Evolutionary conservation across 2,113 vertebrate species (phyloP).

Genomic region (Ondatra zibethicus): DNA sequence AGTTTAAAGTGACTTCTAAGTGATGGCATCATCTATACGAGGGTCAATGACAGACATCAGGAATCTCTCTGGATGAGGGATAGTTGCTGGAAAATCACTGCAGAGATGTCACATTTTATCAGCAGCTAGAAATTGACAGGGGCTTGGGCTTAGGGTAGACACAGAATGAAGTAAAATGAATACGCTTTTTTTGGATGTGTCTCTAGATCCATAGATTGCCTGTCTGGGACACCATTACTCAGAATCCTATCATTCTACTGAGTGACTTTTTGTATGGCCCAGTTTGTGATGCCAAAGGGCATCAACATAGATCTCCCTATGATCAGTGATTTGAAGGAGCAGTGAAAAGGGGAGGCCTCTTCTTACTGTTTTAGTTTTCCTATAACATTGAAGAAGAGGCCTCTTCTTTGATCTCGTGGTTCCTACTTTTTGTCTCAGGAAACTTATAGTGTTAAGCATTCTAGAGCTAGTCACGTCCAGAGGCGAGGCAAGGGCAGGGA

Average conservation of each 20-base stretch:
- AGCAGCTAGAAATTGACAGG: not conserved
- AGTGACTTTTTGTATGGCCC: not conserved
- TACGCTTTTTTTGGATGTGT: not conserved
- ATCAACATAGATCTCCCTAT: not conserved
- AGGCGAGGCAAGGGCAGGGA: no score
- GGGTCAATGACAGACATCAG: not conserved
- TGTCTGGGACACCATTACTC: not conserved
- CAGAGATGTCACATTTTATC: not conserved
- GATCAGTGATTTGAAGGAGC: not conserved
- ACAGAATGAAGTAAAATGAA: not conserved
- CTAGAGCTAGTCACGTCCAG: not conserved
- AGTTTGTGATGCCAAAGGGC: not conserved
- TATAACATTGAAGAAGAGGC: not conserved
- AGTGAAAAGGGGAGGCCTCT: not conserved
- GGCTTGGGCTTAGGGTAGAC: not conserved
- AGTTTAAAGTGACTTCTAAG: constrained; percentile 15
- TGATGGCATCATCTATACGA: constrained; percentile 31
- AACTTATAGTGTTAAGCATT: not conserved
- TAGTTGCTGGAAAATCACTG: not conserved
- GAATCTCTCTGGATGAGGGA: not conserved
- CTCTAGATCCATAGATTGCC: not conserved
- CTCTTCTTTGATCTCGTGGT: not conserved
- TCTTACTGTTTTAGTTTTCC: constrained; percentile 35
- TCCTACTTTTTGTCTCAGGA: not conserved
- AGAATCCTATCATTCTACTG: not conserved